Percentiles rank a stretch among this genome's conserved stretches.
phyloP scores from a whole-genome alignment of 1,140 invertebrate species.

The Bradysia coprophila region DNA sequence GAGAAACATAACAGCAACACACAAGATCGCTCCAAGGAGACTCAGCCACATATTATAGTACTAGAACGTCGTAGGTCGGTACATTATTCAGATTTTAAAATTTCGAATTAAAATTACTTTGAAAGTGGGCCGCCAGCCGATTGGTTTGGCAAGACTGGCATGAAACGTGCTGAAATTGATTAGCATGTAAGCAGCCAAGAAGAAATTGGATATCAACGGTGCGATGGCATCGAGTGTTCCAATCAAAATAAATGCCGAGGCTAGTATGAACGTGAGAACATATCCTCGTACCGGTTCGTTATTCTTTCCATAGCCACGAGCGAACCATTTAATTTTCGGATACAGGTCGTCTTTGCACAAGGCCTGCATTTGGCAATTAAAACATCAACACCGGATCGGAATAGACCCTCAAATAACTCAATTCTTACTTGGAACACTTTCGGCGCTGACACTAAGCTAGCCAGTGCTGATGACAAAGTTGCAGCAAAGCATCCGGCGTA shows the following conservation, averaged over 20 bases:
- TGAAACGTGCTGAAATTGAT: constrained; percentile 97
- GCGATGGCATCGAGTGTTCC: constrained; percentile 85
- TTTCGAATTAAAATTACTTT: constrained; percentile 31
- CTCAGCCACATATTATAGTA: constrained; percentile 96
- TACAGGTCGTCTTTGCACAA: constrained; percentile 92
- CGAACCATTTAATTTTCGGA: constrained; percentile 82
- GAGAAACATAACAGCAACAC: constrained; percentile 89
- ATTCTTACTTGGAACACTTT: constrained; percentile 63
- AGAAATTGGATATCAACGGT: constrained; percentile 95
- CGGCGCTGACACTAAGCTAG: constrained; percentile 88
- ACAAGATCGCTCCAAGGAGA: constrained; percentile 69
- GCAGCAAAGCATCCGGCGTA: constrained; percentile 95
- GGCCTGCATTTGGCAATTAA: constrained; percentile 30
- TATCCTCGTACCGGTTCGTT: constrained; percentile 88
- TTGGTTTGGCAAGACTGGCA: constrained; percentile 66
- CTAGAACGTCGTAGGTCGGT: constrained; percentile 30
- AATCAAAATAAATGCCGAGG: constrained; percentile 40
- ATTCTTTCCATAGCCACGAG: constrained; percentile 75
- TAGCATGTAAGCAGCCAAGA: constrained; percentile 89
- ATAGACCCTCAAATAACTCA: background rate
- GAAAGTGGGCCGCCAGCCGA: constrained; percentile 77
- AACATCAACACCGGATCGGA: background rate
- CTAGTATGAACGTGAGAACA: constrained; percentile 77
- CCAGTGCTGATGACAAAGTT: constrained; percentile 86
- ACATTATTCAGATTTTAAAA: background rate